Percentiles rank a stretch among this genome's conserved stretches.
phyloP scores from a whole-genome alignment of 2,888 invertebrate species.

The Hemaris fuciformis region DNA sequence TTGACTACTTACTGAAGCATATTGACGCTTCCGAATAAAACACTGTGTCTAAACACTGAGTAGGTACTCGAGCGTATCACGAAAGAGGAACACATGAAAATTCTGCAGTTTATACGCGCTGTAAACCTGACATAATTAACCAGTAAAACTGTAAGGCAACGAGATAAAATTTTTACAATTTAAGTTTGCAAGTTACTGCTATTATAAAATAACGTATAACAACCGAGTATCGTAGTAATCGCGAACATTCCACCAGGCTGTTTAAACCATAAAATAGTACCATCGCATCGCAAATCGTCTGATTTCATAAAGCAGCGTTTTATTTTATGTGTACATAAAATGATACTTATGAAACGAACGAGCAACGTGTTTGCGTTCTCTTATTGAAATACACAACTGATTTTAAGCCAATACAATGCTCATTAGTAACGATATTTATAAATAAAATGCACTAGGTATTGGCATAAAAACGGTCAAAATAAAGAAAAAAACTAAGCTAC shows the following conservation, averaged over 20 bases:
- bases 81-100: slow-evolving; percentile 23
- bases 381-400: slow-evolving; percentile 20
- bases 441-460: too few relatives aligned
- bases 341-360: slow-evolving; percentile 11
- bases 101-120: slow-evolving; percentile 21
- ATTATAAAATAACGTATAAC: slow-evolving; percentile 26
- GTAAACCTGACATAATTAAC: slow-evolving; percentile 9
- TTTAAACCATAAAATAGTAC: slow-evolving; percentile 39
- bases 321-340: slow-evolving; percentile 43
- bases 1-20: too few relatives aligned
- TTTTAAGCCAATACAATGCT: not conserved
- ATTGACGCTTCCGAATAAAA: too few relatives aligned
- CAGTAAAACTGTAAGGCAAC: slow-evolving; percentile 7
- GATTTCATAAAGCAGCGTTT: slow-evolving; percentile 44
- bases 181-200: slow-evolving; percentile 34
- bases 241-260: slow-evolving; percentile 7
- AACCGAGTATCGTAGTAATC: slow-evolving; percentile 13
- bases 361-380: not conserved
- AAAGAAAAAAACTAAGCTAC: not conserved
- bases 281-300: slow-evolving; percentile 45
- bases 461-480: not conserved
- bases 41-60: too few relatives aligned
- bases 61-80: not conserved
- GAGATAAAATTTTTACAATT: slow-evolving; percentile 31
- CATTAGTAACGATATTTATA: not conserved